Evolutionary conservation across 2,888 invertebrate species (phyloP).

Genomic region (Drosophila macrothrix): DNA sequence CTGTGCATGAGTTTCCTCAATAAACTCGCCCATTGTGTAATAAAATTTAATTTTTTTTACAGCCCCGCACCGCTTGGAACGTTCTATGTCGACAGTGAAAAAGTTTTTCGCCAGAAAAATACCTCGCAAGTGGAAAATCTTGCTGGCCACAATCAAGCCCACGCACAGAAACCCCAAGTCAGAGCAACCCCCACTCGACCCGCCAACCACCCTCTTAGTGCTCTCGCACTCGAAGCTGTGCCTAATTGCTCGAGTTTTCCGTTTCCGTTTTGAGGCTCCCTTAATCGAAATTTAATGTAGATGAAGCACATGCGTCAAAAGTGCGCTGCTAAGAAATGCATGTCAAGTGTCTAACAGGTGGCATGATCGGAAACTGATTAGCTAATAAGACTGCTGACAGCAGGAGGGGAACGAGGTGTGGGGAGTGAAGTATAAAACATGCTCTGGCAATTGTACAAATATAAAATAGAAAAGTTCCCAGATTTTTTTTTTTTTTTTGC

Average conservation of each 20-base stretch:
- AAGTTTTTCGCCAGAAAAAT: conserved; percentile 50
- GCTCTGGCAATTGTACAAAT: conserved; percentile 38
- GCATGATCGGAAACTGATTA: conserved; percentile 58
- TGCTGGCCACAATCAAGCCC: conserved; percentile 38
- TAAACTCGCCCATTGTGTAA: conserved; percentile 22
- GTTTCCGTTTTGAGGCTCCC: conserved; percentile 21
- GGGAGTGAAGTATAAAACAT: neutral
- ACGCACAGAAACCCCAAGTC: conserved; percentile 20
- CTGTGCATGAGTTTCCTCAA: conserved; percentile 34
- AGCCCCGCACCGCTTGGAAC: conserved; percentile 4
- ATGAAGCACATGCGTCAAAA: conserved; percentile 65
- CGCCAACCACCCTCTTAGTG: no score
- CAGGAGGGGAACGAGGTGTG: fast-evolving
- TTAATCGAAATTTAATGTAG: conserved; percentile 76
- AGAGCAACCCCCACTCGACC: neutral
- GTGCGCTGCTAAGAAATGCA: conserved; percentile 54
- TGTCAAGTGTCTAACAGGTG: conserved; percentile 58
- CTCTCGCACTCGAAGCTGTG: conserved; percentile 17
- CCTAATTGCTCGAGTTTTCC: conserved; percentile 66
- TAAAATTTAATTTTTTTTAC: conserved; percentile 31
- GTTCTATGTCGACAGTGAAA: conserved; percentile 33
- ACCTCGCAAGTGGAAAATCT: conserved; percentile 56
- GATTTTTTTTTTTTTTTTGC: neutral
- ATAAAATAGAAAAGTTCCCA: conserved; percentile 36
- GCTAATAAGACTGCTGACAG: conserved; percentile 31